Percentiles rank a stretch among this genome's conserved stretches.
Conservation (phyloP, 2,888 invertebrate genomes). For the Gnatocerus cornutus region DNA sequence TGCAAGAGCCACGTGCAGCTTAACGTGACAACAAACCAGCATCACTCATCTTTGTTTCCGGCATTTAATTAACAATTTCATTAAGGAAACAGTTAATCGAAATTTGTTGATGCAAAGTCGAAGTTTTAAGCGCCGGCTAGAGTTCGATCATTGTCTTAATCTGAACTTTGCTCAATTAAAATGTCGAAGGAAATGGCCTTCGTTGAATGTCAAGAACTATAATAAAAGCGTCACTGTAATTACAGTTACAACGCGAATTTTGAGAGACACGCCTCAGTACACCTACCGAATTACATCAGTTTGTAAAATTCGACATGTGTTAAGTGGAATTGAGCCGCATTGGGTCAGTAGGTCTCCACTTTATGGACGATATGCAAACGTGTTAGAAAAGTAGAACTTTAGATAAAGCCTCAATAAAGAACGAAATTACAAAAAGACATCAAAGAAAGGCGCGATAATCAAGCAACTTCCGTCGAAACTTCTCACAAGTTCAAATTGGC, state of each 20-base stretch:
- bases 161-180: too few relatives aligned
- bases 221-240: constrained; percentile 7
- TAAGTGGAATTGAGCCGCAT: constrained; percentile 22
- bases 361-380: constrained; percentile 28
- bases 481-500: neutral
- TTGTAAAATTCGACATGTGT: constrained; percentile 13
- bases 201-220: neutral
- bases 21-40: constrained; percentile 22
- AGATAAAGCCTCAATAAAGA: neutral
- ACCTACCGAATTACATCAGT: neutral
- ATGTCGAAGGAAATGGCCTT: neutral
- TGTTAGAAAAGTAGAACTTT: constrained; percentile 22
- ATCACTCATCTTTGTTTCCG: neutral
- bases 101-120: constrained; percentile 19
- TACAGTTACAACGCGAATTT: constrained; percentile 2
- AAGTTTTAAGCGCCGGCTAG: neutral
- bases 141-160: too few relatives aligned
- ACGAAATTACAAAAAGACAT: neutral
- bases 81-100: constrained; percentile 7
- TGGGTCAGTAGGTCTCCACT: constrained; percentile 33
- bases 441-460: neutral
- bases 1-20: constrained; percentile 15
- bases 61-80: constrained; percentile 23
- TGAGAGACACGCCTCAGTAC: neutral
- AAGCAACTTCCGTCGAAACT: neutral